Conservation (phyloP, 2,113 vertebrate species). For the Astur gentilis region DNA sequence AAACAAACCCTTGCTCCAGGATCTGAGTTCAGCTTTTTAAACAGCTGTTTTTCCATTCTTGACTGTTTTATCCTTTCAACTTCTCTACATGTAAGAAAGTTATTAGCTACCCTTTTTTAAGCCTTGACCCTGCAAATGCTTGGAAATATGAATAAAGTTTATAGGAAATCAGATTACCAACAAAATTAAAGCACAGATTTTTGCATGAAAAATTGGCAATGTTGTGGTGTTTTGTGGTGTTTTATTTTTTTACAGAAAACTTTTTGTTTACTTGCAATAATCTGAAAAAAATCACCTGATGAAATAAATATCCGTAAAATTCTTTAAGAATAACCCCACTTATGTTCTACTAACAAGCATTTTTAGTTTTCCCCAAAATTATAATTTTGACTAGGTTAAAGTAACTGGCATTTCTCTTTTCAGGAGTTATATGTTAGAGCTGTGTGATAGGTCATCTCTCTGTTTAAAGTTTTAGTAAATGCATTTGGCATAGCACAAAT, state of each 20-base stretch:
- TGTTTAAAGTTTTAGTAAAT: background rate
- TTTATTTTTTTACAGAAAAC: no score
- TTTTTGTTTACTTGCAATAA: no score
- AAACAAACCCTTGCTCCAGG: background rate
- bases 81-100: background rate
- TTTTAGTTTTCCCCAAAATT: background rate
- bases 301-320: no score
- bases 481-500: background rate
- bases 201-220: no score
- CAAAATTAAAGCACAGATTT: no score
- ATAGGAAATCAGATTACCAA: no score
- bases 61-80: background rate
- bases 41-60: background rate
- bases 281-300: no score
- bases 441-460: background rate
- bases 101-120: background rate
- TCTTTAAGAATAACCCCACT: no score
- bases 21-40: background rate
- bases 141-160: no score
- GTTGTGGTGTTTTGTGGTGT: no score
- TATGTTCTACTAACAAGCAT: accelerated
- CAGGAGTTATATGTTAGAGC: background rate
- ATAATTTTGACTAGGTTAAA: background rate
- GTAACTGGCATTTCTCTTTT: background rate
- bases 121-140: no score